These are phyloP conservation scores for Ornithoptera priamus DNA, from an alignment of 2,888 invertebrate genomes.

Conservation along the genomic window DNA sequence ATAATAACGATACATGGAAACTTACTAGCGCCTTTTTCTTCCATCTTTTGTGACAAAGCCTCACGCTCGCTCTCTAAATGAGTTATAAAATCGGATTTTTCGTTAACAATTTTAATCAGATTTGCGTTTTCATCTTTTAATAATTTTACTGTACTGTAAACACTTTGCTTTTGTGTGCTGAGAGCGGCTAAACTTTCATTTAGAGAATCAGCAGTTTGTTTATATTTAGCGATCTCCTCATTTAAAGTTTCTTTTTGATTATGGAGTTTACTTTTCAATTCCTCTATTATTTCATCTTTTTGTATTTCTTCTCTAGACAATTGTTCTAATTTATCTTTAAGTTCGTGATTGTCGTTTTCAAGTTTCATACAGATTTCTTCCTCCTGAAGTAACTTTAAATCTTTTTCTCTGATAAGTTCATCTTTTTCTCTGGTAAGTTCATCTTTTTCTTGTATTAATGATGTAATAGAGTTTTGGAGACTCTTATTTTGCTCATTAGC, in stretches of 20 bases:
- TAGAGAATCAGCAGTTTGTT: not conserved
- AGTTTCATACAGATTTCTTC: slow-evolving; percentile 5
- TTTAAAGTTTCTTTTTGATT: slow-evolving; percentile 22
- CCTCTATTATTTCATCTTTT: slow-evolving; percentile 20
- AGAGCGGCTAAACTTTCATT: slow-evolving; percentile 3
- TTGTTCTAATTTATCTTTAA: slow-evolving; percentile 6
- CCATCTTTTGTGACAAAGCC: slow-evolving; percentile 36
- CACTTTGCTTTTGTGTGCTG: slow-evolving; percentile 3
- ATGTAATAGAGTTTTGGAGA: slow-evolving; percentile 4
- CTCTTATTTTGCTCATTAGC: slow-evolving; percentile 5
- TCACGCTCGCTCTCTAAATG: slow-evolving; percentile 40
- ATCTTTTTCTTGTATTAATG: slow-evolving; percentile 31
- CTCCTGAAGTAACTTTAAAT: slow-evolving; percentile 29
- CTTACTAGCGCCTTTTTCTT: slow-evolving; percentile 44
- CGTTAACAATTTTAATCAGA: slow-evolving; percentile 38
- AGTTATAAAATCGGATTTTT: slow-evolving; percentile 38
- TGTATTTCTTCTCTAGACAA: not conserved
- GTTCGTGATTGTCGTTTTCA: slow-evolving; percentile 7
- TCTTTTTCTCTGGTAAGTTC: slow-evolving; percentile 36
- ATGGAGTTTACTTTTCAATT: slow-evolving; percentile 7
- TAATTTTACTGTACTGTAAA: slow-evolving; percentile 1
- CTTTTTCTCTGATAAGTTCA: slow-evolving; percentile 39
- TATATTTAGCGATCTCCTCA: slow-evolving; percentile 11
- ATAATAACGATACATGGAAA: slow-evolving; percentile 9
- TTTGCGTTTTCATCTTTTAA: slow-evolving; percentile 38